phyloP scores from a whole-genome alignment of 2,797 vertebrate species.

The Eulemur rubriventer region DNA sequence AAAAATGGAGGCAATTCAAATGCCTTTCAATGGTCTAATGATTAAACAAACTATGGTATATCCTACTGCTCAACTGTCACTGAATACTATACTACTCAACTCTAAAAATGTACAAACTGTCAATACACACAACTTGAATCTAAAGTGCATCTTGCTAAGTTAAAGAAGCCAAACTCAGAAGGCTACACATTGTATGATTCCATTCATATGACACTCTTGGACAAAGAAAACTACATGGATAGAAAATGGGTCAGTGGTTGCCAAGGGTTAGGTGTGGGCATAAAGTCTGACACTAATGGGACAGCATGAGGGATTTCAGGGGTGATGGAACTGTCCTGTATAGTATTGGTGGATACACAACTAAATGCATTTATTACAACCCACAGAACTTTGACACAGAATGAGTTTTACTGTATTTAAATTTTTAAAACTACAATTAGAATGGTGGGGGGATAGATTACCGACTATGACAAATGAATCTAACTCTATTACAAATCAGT shows the following conservation, averaged over 20 bases:
- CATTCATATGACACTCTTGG: not conserved
- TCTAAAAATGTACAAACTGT: not conserved
- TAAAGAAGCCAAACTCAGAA: conserved; percentile 19
- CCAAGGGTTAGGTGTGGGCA: not conserved
- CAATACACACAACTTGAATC: not conserved
- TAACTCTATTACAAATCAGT: not conserved
- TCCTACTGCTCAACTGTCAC: not conserved
- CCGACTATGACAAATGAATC: not conserved
- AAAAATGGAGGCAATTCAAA: conserved; percentile 10
- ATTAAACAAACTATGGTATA: not conserved
- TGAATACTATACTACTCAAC: not conserved
- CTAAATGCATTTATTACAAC: not conserved
- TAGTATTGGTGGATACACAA: not conserved
- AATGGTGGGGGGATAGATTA: not conserved
- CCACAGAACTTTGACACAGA: not conserved
- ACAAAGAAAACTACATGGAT: not conserved
- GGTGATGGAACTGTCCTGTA: not conserved
- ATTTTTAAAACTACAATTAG: not conserved
- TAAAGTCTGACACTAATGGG: not conserved
- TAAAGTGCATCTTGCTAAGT: conserved; percentile 3
- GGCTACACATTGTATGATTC: not conserved
- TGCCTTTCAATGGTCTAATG: not conserved
- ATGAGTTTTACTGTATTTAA: conserved; percentile 4
- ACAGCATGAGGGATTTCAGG: not conserved
- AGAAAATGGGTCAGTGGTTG: not conserved